Base-by-base conservation (phyloP, 2,888 invertebrate species). In the Chelonus formosanus region DNA sequence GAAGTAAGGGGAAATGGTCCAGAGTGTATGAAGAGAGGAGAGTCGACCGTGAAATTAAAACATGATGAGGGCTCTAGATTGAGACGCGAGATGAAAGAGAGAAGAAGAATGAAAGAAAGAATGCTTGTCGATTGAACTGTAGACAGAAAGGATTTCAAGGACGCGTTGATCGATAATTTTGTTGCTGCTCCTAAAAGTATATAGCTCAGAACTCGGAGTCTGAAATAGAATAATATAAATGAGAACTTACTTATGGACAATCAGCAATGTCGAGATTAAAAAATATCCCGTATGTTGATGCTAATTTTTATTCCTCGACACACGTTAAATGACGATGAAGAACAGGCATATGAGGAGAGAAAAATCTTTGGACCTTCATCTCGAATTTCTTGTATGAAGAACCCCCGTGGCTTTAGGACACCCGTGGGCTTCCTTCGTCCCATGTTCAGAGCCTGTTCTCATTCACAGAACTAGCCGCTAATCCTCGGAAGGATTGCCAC, bases 1-100 rank as follows among this genome's bases (percentile, higher is more conserved):
- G 59, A 66, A 67, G 70, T 65, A 61, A 68, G 73, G 73, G 69
- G 65, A 56, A 54, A 48, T 7, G 52, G 63, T 47, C 43, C 59
- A 64, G 6, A 40, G 62, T 52, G 52, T 34, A 48, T n/a, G 67
- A 66, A 31, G 69, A 68, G 65, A 67, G 72, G 69, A 67, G 68
- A 74, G 74, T 73, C 71, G 75, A 76, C 80, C 80, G 79, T 80
- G 80, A 80, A 80, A 80, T 80, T 79, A 79, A 80, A 80, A 79
- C 78, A 79, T 76, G 79, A 79, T 74, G 78, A 78, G 77, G 74
- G 74, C 74, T 75, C 75, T 68, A 75, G 78, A 78, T 80, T 79
- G 77, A 78, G 80, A 80, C 75, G 75, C 76, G 73, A 73, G 35
- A 71, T 70, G 67, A 65, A 70, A 74, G 70, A 72, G 59, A 70